Conservation (phyloP, 2,113 vertebrate species). For the Cacatua alba region DNA sequence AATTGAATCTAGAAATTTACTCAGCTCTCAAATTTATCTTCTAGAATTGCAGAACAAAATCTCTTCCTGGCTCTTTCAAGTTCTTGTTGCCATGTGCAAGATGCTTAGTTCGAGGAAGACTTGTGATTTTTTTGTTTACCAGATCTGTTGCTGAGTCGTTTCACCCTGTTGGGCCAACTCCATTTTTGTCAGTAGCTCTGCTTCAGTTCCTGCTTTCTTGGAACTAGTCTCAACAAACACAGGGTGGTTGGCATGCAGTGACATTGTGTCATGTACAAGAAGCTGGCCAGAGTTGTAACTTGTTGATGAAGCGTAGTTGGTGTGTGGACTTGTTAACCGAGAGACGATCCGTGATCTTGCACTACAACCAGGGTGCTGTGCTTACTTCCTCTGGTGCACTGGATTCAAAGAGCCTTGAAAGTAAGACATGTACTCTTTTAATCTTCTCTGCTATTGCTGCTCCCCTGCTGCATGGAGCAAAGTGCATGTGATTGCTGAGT, state of each 20-base stretch:
- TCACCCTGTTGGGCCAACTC: background rate
- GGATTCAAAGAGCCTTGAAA: background rate
- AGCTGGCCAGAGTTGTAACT: background rate
- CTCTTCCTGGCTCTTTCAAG: background rate
- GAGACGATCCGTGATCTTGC: background rate
- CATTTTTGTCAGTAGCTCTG: background rate
- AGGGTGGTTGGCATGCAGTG: background rate
- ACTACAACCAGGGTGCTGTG: background rate
- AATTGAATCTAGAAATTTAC: background rate
- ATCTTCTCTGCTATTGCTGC: background rate
- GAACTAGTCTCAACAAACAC: background rate
- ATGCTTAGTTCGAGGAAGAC: background rate
- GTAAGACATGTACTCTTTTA: background rate
- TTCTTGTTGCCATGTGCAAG: background rate
- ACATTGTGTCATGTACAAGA: background rate
- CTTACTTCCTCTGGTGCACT: background rate
- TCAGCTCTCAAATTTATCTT: background rate
- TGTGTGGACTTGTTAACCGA: background rate
- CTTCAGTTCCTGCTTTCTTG: background rate
- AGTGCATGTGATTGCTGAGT: background rate
- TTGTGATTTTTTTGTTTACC: background rate
- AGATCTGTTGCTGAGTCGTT: background rate
- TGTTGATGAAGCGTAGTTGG: background rate
- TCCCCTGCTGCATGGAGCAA: fast-evolving
- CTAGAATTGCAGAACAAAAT: background rate